Evolutionary conservation across 2,797 vertebrate species (phyloP).

Genomic region (Trachops cirrhosus): DNA sequence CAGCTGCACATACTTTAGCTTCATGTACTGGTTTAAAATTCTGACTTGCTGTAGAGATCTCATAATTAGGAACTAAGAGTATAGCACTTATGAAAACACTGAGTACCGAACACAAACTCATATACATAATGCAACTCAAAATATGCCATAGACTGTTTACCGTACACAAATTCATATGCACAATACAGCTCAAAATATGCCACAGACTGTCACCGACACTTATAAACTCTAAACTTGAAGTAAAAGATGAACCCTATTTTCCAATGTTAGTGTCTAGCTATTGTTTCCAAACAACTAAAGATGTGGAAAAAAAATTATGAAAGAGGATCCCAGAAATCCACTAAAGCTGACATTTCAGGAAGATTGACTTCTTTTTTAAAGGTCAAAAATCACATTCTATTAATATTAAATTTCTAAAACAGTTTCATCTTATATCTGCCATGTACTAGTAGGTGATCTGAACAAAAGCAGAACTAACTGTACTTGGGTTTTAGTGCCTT

Average conservation of each 20-base stretch:
- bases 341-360: background rate
- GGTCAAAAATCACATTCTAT: background rate
- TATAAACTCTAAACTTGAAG: background rate
- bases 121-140: background rate
- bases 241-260: conserved; percentile 18
- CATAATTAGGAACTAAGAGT: background rate
- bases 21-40: background rate
- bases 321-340: background rate
- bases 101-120: background rate
- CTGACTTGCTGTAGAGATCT: background rate
- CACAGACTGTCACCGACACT: background rate
- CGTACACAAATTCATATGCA: background rate
- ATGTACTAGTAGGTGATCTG: background rate
- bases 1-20: background rate
- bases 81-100: background rate
- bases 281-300: conserved; percentile 45
- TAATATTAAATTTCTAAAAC: conserved; percentile 30
- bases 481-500: background rate
- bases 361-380: conserved; percentile 25
- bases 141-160: background rate
- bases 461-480: background rate
- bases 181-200: background rate
- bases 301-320: background rate
- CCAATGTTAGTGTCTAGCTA: background rate
- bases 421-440: background rate